Evolutionary conservation across 2,888 invertebrate genomes (phyloP), one percentile per base, ranked within the genome.

Genomic region (Labia minor): DNA sequence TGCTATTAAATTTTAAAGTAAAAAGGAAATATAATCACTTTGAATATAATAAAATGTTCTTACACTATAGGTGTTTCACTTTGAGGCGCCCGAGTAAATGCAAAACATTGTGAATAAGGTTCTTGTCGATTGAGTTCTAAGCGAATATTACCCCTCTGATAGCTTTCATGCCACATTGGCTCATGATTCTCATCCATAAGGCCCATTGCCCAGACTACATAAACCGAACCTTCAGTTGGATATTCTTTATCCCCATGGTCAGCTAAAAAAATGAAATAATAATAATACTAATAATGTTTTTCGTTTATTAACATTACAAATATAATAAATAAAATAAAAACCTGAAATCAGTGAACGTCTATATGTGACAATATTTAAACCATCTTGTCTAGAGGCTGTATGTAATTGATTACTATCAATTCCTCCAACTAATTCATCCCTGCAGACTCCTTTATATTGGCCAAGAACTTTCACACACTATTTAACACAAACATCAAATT

Each of bases 401-500:
- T 87, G 86, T 72, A 92, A 78, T 80, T 94, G 94, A 76, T 89
- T 88, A 76, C 85, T 88, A 75, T 93, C 90, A 71, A 85, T 81
- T 0, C 90, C 92, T 21, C 92, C 93, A 1, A 92, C 83, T n/a
- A 85, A 77, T 68, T 86, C 86, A 77, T 95, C 95, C 70, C 85
- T 86, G 72, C 95, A 95, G 37, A 93, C 93, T 49, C 94, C 95
- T 76, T 84, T 88, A 76, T 90, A 89, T 73, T 86, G 88, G 1
- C 92, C 94, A 72, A 93, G 80, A 68, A 93, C 91, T 78, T 89
- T 90, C 62, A 89, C 88, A 74, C 93, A 93, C 86, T 90, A 76
- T n/a, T n/a, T n/a, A n/a, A n/a, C n/a, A n/a, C n/a, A 71, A 78
- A 74, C 69, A 26, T 66, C 63, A 70, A 68, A 62, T 64, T 18